Evolutionary conservation across 2,797 vertebrate species (phyloP), one percentile per base, ranked within the genome.

Genomic region (Gadopsis marmoratus): DNA sequence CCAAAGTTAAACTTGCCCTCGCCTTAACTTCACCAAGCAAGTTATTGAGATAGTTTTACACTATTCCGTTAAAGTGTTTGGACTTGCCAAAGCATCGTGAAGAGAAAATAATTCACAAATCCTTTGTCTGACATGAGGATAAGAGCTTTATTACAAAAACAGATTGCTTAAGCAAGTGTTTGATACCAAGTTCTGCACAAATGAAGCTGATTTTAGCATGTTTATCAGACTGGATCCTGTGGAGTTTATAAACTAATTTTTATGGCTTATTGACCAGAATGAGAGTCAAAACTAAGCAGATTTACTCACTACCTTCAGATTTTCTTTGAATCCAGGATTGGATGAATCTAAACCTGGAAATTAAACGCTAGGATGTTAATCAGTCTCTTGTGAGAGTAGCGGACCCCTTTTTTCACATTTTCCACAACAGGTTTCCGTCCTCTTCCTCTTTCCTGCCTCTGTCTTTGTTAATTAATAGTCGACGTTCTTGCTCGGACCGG

Each of bases 31-130:
- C 35, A 61, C 31, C 13, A 45, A 70, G 64, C 63, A 79, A 78
- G 26, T 17, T 59, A 39, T 41, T 55, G 16, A 76, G 29, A 59
- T 16, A 33, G 41, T 43, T 65, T 81, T 89, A 85, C 86, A 88
- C 85, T 87, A 58, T 43, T 74, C 53, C 69, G 67, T 83, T 62
- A 84, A 86, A 71, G 41, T 64, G 23, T 78, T 84, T 16, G 43
- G 43, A 45, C 43, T 45, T 84, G 74, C 88, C 79, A 88, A 90
- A 89, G 83, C 37, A 37, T n/a, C 66, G 23, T 29, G 23, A 74
- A 64, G 71, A 72, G 54, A 58, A 66, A n/a, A 23, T 10, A 19
- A 61, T 23, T 59, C 45, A 60, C 3, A 10, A 12, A 62, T 51
- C 54, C 11, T n/a, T 16, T 1, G 12, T 54, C 29, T 50, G 23